Conservation (phyloP, 2,888 invertebrate species). For the Eugnorisma glareosa region DNA sequence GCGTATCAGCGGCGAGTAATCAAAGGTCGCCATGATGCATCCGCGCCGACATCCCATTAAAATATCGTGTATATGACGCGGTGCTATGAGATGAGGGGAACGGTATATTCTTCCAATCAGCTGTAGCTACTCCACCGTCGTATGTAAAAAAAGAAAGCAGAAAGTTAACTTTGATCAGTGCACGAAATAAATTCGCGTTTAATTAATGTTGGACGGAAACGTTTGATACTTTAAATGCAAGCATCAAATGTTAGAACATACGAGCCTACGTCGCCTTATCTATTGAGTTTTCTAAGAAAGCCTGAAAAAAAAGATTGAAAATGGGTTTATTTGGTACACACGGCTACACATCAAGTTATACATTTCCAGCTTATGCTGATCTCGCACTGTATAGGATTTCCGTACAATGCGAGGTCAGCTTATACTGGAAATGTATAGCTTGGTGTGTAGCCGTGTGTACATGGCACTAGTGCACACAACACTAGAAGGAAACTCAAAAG, state of each 20-base stretch:
- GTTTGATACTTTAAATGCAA: background rate
- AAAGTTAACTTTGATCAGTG: background rate
- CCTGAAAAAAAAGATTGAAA: background rate
- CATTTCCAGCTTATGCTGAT: too few species aligned
- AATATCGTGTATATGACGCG: constrained; percentile 54
- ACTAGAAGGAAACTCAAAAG: background rate
- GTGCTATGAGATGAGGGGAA: constrained; percentile 37
- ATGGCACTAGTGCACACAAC: background rate
- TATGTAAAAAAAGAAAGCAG: background rate
- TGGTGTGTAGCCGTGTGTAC: too few species aligned
- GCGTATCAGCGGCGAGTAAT: constrained; percentile 24
- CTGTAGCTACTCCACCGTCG: constrained; percentile 26
- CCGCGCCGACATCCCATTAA: constrained; percentile 41
- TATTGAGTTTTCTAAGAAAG: background rate
- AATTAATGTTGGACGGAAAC: background rate
- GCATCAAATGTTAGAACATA: background rate
- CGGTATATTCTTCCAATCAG: constrained; percentile 57
- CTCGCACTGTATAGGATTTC: too few species aligned
- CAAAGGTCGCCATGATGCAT: constrained; percentile 30
- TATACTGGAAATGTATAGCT: too few species aligned
- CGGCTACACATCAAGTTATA: too few species aligned
- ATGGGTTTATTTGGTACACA: background rate
- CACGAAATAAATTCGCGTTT: background rate
- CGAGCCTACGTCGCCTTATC: background rate
- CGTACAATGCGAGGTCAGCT: too few species aligned